Percentiles rank a stretch among this genome's conserved stretches.
These are phyloP conservation scores for Clarias pachynema DNA, from an alignment of 2,797 vertebrate species.

Conservation along the genomic window DNA sequence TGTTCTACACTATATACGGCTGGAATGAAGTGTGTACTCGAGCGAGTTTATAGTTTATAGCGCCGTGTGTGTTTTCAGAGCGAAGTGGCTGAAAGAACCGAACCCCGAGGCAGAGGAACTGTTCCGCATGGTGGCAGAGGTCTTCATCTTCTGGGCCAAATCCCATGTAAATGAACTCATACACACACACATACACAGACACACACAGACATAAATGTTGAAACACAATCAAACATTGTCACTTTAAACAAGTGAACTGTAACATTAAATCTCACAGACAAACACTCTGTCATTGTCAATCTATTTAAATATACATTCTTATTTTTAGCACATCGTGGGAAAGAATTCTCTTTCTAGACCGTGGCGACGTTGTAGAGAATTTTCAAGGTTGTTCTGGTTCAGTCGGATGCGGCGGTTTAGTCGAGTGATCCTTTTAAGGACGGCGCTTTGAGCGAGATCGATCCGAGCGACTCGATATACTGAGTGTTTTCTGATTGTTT, in stretches of 20 bases:
- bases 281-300: conserved; percentile 2
- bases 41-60: neutral
- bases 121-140: conserved; percentile 95
- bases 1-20: neutral
- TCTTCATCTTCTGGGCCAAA: conserved; percentile 96
- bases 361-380: neutral
- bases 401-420: neutral
- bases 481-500: neutral
- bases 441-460: neutral
- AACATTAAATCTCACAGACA: neutral
- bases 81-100: conserved; percentile 93
- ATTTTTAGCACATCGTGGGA: conserved; percentile 9
- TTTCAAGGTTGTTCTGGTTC: neutral
- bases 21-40: neutral
- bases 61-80: conserved; percentile 70
- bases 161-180: conserved; percentile 84
- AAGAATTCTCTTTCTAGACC: neutral
- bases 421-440: neutral
- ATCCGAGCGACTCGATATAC: neutral
- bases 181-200: neutral
- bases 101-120: conserved; percentile 88
- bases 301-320: neutral
- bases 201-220: neutral
- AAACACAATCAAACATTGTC: conserved; percentile 18
- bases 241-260: conserved; percentile 16